Base-by-base conservation (phyloP, 2,113 vertebrate genomes). In the Vombatus ursinus region DNA sequence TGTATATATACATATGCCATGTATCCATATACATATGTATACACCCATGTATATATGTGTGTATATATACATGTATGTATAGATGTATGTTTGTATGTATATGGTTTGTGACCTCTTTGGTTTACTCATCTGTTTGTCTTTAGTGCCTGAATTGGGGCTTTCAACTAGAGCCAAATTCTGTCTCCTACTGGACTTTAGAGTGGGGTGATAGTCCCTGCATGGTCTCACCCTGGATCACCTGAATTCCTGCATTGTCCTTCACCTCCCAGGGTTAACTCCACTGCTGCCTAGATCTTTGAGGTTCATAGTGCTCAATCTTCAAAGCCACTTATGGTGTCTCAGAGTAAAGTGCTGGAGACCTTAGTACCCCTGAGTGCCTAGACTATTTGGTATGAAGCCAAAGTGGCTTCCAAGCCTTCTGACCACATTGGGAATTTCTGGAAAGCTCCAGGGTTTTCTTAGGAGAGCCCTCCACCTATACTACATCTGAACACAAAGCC, bases 1-100 rank as follows among this genome's bases (percentile, higher is more conserved):
- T n/a, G n/a, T n/a, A n/a, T n/a, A n/a, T n/a, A n/a, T n/a, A n/a
- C 16, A n/a, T 6, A 77, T 77, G 6, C 2, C 31, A 6, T 61
- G 31, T 31, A 61, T 2, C 10, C 10, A 31, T 61, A 61, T 26
- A 53, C 25, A 28, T 14, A 14, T 61, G 11, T 61, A 3, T 37
- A 37, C 3, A 37, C 26, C 3, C 3, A 28, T 31, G n/a, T n/a
- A n/a, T n/a, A n/a, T n/a, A n/a, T n/a, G 0, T 14, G 11, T 14
- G 3, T 37, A 4, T 37, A 11, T 11, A 31, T 61, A 31, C 11
- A 12, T 31, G 23, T 53, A 3, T 16, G 6, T 77, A n/a, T 77
- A n/a, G 0, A n/a, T n/a, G 31, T 37, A 3, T 37, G 11, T 37
- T 12, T 5, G 8, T 68, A 3, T 68, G 61, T 16, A 37, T 68